Evolutionary conservation across 1,140 invertebrate species (phyloP).

Genomic region (Heliconius melpomene): DNA sequence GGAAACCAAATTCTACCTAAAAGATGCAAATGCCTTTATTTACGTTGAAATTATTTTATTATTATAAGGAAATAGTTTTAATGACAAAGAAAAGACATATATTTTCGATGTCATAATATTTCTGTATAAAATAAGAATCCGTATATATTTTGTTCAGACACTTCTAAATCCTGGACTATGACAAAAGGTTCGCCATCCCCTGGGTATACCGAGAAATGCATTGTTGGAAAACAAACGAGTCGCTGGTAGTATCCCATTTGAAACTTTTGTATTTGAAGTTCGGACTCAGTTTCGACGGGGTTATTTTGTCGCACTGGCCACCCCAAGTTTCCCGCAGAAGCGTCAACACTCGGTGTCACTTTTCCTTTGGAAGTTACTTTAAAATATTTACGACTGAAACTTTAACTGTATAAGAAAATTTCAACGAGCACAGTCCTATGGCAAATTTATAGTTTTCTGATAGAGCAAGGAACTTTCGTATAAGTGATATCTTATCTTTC

Average conservation of each 20-base stretch:
- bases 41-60: background rate
- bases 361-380: constrained; percentile 70
- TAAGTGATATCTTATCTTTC: constrained; percentile 64
- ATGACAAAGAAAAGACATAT: background rate
- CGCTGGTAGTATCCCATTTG: constrained; percentile 45
- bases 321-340: constrained; percentile 60
- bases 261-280: constrained; percentile 74
- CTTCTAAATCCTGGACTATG: constrained; percentile 48
- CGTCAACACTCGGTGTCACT: constrained; percentile 72
- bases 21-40: background rate
- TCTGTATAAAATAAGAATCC: background rate
- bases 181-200: constrained; percentile 52
- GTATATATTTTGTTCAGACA: constrained; percentile 29
- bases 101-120: constrained; percentile 7
- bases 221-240: constrained; percentile 61
- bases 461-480: constrained; percentile 58
- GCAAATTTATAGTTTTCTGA: constrained; percentile 67
- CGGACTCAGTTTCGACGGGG: constrained; percentile 55
- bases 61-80: background rate
- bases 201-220: constrained; percentile 52
- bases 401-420: constrained; percentile 64
- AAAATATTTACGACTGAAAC: constrained; percentile 75
- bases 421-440: constrained; percentile 55
- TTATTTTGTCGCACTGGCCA: constrained; percentile 68
- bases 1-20: background rate